phyloP scores from a whole-genome alignment of 2,113 vertebrate species.

The Notechis scutatus region DNA sequence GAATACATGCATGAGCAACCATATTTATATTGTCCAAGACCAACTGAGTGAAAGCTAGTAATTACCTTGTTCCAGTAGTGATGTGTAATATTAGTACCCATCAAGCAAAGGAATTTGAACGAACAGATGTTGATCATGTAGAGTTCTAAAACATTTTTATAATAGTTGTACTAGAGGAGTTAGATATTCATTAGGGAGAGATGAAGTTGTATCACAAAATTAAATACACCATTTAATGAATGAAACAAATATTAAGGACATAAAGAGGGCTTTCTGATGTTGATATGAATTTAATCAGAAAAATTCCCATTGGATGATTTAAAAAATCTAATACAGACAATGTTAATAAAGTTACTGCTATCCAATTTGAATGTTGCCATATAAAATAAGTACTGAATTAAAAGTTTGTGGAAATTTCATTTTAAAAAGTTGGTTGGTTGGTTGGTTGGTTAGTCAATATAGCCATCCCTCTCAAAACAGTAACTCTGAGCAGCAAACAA shows the following conservation, averaged over 20 bases:
- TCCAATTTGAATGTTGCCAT: background rate
- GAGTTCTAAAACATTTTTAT: conserved; percentile 47
- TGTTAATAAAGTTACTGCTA: background rate
- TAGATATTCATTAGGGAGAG: conserved; percentile 45
- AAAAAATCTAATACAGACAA: background rate
- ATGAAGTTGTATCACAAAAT: conserved; percentile 1
- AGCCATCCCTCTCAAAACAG: background rate
- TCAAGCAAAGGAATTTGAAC: conserved; percentile 61
- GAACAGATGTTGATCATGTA: conserved; percentile 56
- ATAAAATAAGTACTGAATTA: conserved; percentile 13
- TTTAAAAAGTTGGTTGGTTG: background rate
- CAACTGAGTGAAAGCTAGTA: conserved; percentile 32
- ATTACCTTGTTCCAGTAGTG: conserved; percentile 57
- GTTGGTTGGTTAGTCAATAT: background rate
- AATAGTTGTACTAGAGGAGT: conserved; percentile 4
- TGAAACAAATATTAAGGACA: conserved; percentile 37
- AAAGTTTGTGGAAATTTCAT: background rate
- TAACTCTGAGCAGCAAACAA: background rate
- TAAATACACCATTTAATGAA: conserved; percentile 33
- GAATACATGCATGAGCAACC: conserved; percentile 28
- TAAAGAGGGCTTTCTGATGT: conserved; percentile 20
- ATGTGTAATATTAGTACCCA: conserved; percentile 61
- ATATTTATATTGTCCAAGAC: background rate
- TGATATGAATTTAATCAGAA: conserved; percentile 25
- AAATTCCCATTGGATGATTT: background rate